Evolutionary conservation across 2,888 invertebrate genomes (phyloP), one percentile per base, ranked within the genome.

Genomic region (Micoletzkya japonica): DNA sequence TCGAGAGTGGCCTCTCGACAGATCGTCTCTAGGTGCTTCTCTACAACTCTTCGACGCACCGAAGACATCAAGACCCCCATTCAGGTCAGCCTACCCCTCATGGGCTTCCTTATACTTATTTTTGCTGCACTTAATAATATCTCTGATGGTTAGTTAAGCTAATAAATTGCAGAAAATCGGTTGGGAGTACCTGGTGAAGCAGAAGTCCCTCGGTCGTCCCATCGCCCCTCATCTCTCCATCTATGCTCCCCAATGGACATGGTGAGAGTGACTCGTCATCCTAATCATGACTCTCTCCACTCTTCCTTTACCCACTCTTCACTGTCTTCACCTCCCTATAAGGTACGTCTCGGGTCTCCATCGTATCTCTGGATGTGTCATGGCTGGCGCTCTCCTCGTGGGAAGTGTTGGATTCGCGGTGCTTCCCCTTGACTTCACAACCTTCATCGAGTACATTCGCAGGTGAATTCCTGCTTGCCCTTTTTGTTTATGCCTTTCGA

Each of bases 211-310:
- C 68, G 74, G 74, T 26, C 80, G 85, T 10, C 85, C 85, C 32
- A 74, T 85, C 60, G 79, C 85, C 39, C 85, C 85, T 26, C 84
- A 86, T 78, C 76, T 85, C 56, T 75, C 75, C 72, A 77, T 85
- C 73, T 85, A 85, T 73, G 76, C 83, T 72, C 84, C 83, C 39
- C 82, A 84, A 69, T 75, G 84, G 70, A 86, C 85, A 26, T 85
- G 83, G 85, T 50, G 28, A 4, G 34, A 2, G 7, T 52, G 49
- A 30, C 14, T 56, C 4, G 17, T 56, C 4, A 30, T 56, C 3
- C 14, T 4, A 4, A 4, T 56, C n/a, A 32, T 20, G 30, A 56
- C n/a, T 30, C 4, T 56, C 26, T 56, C 30, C 7, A 6, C 7
- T 26, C 28, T 57, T 57, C 26, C 32, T 30, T 32, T 32, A 52